Conservation (phyloP, 2,797 vertebrate species). For the Hydrocynus forskahlii region DNA sequence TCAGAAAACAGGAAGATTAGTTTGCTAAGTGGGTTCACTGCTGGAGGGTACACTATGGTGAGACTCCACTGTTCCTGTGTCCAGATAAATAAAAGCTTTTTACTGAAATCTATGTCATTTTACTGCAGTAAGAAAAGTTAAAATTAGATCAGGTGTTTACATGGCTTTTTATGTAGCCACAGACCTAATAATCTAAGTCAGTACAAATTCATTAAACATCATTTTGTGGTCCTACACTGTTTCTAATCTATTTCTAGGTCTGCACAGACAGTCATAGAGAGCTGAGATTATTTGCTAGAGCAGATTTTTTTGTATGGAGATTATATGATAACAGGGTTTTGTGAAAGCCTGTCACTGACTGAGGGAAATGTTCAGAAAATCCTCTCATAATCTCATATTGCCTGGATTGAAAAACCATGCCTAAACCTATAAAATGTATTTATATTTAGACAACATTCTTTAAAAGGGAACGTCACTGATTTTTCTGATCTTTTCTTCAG, state of each 20-base stretch:
- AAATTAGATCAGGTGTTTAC: no score
- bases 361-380: conserved; percentile 14
- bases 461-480: no score
- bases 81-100: no score
- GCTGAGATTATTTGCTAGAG: conserved; percentile 12
- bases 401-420: neutral
- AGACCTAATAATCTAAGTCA: no score
- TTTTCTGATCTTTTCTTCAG: no score
- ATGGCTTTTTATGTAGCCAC: no score
- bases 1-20: neutral
- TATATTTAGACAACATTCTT: neutral
- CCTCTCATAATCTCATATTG: conserved; percentile 23
- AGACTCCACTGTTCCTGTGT: no score
- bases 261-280: neutral
- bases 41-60: neutral
- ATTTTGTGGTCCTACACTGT: no score
- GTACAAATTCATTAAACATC: no score
- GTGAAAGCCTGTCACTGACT: conserved; percentile 12
- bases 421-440: neutral
- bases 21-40: neutral
- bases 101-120: no score
- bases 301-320: conserved; percentile 32
- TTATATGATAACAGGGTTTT: conserved; percentile 27
- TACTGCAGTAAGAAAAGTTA: no score
- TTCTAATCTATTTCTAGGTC: neutral